Base-by-base conservation (phyloP, 1,140 invertebrate species). In the Mizuhopecten yessoensis region DNA sequence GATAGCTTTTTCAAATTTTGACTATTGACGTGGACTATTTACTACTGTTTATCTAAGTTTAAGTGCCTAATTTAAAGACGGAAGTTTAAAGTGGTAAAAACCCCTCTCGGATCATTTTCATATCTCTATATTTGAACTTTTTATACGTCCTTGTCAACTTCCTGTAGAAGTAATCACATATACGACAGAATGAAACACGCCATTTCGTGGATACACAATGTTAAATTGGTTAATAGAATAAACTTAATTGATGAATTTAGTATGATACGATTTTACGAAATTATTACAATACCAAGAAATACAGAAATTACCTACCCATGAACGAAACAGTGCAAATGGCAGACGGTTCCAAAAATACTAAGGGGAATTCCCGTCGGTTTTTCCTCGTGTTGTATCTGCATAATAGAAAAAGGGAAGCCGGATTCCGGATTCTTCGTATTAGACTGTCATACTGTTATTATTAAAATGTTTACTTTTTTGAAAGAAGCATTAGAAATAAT, bases 131-230 rank as follows among this genome's bases (percentile, higher is more conserved):
- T 75, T 75, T 75, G 57, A 75, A 75, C 57, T 75, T 75, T 75
- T 75, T 75, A 75, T 75, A 75, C 57, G 57, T 75, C 57, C 57
- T 75, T 75, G 57, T 75, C n/a, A 75, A 75, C 57, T 75, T 75
- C 57, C 57, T 75, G 57, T 75, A 29, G 23, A 75, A 75, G 29
- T 0, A 5, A 17, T 9, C 11, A 17, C 23, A 0, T 13, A 5
- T n/a, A 75, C 17, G 57, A n/a, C 57, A 29, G 23, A 75, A 75
- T n/a, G n/a, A n/a, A 75, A n/a, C 57, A 75, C 23, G 23, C n/a
- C 17, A 17, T 29, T 75, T 29, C 3, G 57, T 29, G 9, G 57
- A 17, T 75, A 75, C 57, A 29, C 23, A 1, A 11, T 17, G 17
- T 75, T 75, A 7, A 29, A n/a, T 5, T 75, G n/a, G n/a, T 75